Evolutionary conservation across 2,888 invertebrate species (phyloP), one percentile per base, ranked within the genome.

Genomic region (Hirudinaria manillensis): DNA sequence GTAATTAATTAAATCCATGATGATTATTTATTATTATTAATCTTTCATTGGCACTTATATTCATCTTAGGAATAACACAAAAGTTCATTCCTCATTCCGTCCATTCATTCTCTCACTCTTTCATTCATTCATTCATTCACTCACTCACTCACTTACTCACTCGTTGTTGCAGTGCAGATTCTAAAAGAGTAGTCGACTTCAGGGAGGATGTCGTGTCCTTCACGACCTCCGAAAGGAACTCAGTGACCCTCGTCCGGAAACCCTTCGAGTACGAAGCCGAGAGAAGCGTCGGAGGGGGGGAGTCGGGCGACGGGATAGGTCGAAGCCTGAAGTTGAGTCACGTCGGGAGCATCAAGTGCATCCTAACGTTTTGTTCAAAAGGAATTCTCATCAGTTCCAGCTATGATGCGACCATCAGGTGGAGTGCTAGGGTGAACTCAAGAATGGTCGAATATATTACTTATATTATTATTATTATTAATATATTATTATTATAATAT

Each of bases 121-220:
- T 29, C 61, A 61, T 61, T 29, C 13, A 61, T 29, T 29, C 7
- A 1, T 61, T 29, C 24, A 16, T 29, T n/a, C 10, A 1, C n/a
- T 29, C 61, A n/a, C 45, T 38, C 38, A 38, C 38, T 38, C 38
- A 38, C 45, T 45, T 45, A 16, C 1, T 61, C 61, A 29, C 19
- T 27, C 29, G 13, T 29, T 53, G 13, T 53, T n/a, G 13, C 61
- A 61, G 61, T 7, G 10, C 29, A 4, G 29, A 61, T n/a, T 29
- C 61, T 1, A 61, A 61, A 61, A 3, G 61, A 61, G 61, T 61
- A 16, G 29, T 61, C 61, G 61, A 61, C 61, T 61, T 61, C 61
- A 61, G 29, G 10, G 61, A 61, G 24, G 61, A 29, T 1, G 61
- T 61, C 61, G 61, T 61, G 61, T 24, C 61, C 6, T 24, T 61